Percentiles rank a stretch among this genome's conserved stretches.
These are phyloP conservation scores for Lymantria monacha DNA, from an alignment of 2,888 invertebrate species.

Conservation along the genomic window DNA sequence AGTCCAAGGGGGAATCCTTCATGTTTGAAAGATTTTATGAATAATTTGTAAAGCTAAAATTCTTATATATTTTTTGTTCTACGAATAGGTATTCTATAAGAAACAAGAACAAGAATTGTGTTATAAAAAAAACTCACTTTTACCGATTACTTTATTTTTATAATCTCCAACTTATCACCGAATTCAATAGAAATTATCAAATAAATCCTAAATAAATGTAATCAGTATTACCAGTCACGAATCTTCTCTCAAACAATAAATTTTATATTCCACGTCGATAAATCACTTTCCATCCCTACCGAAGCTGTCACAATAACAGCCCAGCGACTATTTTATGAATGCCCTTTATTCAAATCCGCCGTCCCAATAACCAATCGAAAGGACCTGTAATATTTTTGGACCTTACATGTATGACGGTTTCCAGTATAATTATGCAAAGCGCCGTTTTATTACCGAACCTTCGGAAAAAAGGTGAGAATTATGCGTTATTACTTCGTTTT, in stretches of 20 bases:
- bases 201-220: no score
- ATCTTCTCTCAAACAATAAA: constrained; percentile 2
- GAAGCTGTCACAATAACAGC: constrained; percentile 63
- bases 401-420: constrained; percentile 45
- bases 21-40: no score
- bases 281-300: constrained; percentile 38
- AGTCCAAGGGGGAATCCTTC: no score
- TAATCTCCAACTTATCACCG: no score
- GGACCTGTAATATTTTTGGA: constrained; percentile 49
- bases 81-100: no score
- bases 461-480: constrained; percentile 31
- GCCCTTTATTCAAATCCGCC: constrained; percentile 78
- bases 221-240: neutral
- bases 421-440: constrained; percentile 35
- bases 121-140: no score
- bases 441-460: constrained; percentile 27
- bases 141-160: no score
- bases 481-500: constrained; percentile 22
- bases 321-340: constrained; percentile 72
- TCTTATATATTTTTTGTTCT: no score
- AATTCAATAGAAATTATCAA: no score
- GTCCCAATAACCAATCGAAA: constrained; percentile 68
- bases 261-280: constrained; percentile 17
- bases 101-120: no score
- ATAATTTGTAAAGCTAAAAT: no score